Percentiles rank a stretch among this genome's conserved stretches.
Conservation (phyloP, 2,888 invertebrate genomes). For the Peribatodes rhomboidaria region DNA sequence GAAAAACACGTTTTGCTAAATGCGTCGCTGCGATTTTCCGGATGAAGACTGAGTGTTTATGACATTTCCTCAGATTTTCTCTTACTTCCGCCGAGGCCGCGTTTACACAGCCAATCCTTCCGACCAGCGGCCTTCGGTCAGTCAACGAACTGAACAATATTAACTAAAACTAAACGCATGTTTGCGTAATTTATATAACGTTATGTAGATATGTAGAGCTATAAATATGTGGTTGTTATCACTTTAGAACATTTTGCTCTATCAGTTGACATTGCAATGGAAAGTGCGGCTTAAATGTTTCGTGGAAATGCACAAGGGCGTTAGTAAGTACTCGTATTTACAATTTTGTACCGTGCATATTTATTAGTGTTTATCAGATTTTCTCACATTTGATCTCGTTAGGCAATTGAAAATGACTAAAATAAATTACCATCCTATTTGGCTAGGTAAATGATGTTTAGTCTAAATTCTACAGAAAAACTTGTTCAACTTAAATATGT, state of each 20-base stretch:
- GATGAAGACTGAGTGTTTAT: conserved; percentile 34
- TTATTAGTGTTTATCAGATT: no score
- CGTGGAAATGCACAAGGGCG: neutral
- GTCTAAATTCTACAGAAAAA: no score
- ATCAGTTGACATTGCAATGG: neutral
- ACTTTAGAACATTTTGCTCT: neutral
- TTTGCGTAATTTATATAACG: conserved; percentile 15
- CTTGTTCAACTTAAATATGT: no score
- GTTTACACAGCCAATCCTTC: conserved; percentile 43
- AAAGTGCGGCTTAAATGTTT: neutral
- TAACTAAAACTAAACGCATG: conserved; percentile 1
- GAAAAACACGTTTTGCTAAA: conserved; percentile 15
- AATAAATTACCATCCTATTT: no score
- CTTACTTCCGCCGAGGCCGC: conserved; percentile 34
- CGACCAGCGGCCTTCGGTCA: conserved; percentile 38
- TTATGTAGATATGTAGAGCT: neutral
- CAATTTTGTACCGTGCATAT: neutral
- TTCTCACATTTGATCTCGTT: no score
- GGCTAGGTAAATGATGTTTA: no score
- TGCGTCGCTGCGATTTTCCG: conserved; percentile 11
- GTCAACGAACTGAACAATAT: conserved; percentile 41
- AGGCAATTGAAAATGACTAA: no score
- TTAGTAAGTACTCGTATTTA: neutral
- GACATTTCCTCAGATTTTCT: conserved; percentile 39
- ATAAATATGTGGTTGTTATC: conserved; percentile 1